phyloP scores from a whole-genome alignment of 2,888 invertebrate genomes.

The Drosophila emarginata region DNA sequence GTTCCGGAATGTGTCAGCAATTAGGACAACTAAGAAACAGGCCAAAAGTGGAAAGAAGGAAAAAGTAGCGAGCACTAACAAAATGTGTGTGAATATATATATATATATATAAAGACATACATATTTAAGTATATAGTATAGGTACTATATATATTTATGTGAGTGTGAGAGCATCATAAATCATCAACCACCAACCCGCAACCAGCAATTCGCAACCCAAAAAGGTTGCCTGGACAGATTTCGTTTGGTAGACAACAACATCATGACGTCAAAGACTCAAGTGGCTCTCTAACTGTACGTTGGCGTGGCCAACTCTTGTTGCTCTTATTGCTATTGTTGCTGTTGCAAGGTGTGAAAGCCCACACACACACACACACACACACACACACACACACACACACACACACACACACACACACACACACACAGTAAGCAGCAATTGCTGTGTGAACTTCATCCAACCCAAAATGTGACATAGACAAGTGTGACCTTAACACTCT shows the following conservation, averaged over 20 bases:
- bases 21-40: slow-evolving; percentile 1
- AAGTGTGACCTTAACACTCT: neutral
- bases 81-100: neutral
- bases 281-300: slow-evolving; percentile 45
- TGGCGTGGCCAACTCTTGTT: slow-evolving; percentile 34
- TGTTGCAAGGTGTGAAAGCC: slow-evolving; percentile 27
- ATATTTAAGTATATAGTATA: neutral
- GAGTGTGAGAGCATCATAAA: neutral
- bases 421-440: slow-evolving; percentile 24
- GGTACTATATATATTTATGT: neutral
- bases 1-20: slow-evolving; percentile 28
- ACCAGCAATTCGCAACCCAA: neutral
- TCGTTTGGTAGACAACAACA: slow-evolving; percentile 4
- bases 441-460: slow-evolving; percentile 15
- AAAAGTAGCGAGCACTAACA: neutral
- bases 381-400: neutral
- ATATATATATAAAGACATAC: neutral
- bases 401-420: neutral
- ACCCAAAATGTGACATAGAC: neutral
- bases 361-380: neutral
- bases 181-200: slow-evolving; percentile 1
- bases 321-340: slow-evolving; percentile 13
- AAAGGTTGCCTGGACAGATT: neutral
- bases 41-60: neutral
- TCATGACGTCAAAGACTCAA: slow-evolving; percentile 59